Percentiles rank a stretch among this genome's conserved stretches.
Conservation (phyloP, 2,113 vertebrate species). For the Heterochromis multidens region DNA sequence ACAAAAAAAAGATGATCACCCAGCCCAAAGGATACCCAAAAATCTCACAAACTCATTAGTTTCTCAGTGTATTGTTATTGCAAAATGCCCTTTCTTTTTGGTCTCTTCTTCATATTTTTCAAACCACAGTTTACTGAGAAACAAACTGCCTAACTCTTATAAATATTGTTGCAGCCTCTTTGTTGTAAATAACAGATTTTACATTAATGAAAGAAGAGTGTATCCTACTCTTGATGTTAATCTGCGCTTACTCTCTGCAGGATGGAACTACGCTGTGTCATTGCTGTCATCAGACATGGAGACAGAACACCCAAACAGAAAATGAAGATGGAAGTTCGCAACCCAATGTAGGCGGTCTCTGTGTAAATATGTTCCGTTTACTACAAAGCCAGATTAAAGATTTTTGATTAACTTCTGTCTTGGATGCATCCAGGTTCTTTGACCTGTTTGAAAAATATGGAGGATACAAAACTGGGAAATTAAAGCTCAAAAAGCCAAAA, state of each 20-base stretch:
- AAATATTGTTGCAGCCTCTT: no score
- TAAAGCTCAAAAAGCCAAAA: slow-evolving; percentile 96
- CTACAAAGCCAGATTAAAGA: background rate
- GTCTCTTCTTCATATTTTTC: no score
- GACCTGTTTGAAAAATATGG: slow-evolving; percentile 94
- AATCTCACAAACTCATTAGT: no score
- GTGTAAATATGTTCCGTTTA: background rate
- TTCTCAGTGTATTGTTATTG: no score
- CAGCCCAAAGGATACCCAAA: no score
- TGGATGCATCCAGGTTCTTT: slow-evolving; percentile 83
- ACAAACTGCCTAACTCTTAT: no score
- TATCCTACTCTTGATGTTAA: background rate
- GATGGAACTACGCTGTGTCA: slow-evolving; percentile 99
- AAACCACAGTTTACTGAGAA: no score
- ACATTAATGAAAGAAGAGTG: background rate
- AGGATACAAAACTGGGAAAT: slow-evolving; percentile 94
- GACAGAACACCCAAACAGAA: slow-evolving; percentile 98
- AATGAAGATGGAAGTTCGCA: slow-evolving; percentile 99
- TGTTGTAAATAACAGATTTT: no score
- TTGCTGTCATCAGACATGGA: slow-evolving; percentile 94
- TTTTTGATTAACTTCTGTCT: background rate
- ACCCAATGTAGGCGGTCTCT: slow-evolving; percentile 81
- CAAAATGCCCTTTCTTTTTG: no score
- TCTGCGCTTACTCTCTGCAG: slow-evolving; percentile 57
- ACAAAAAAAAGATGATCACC: no score